A percentile compares a stretch with the other conserved stretches of the same genome.
Conservation (phyloP, 2,888 invertebrate genomes). For the Ormia ochracea region DNA sequence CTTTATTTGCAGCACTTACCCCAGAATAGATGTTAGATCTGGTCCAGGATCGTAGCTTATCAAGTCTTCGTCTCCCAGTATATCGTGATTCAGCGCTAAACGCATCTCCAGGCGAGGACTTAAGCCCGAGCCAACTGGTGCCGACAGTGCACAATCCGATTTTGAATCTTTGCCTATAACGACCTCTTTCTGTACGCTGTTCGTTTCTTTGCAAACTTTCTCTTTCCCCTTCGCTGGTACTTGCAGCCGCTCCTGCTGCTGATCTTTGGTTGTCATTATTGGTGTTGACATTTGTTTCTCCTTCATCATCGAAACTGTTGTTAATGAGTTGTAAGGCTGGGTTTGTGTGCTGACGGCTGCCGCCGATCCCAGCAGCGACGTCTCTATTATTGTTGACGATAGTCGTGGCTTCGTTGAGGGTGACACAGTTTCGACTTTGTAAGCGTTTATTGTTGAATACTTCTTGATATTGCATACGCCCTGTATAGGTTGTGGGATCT, state of each 20-base stretch:
- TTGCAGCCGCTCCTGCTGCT: not conserved
- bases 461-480: slow-evolving; percentile 61
- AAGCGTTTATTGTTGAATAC: slow-evolving; percentile 59
- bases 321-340: slow-evolving; percentile 72
- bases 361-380: slow-evolving; percentile 74
- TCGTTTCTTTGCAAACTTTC: slow-evolving; percentile 34
- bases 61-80: slow-evolving; percentile 79
- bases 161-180: slow-evolving; percentile 64
- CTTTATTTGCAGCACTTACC: slow-evolving; percentile 68
- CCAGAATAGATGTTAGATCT: slow-evolving; percentile 77
- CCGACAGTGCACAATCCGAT: slow-evolving; percentile 67
- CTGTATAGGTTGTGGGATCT: slow-evolving; percentile 45
- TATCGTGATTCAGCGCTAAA: slow-evolving; percentile 79
- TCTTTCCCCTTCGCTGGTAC: slow-evolving; percentile 57
- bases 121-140: slow-evolving; percentile 77
- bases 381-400: slow-evolving; percentile 76
- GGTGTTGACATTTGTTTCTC: slow-evolving; percentile 48
- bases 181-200: slow-evolving; percentile 2
- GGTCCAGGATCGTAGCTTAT: slow-evolving; percentile 78
- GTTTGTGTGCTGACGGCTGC: slow-evolving; percentile 64
- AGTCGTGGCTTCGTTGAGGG: slow-evolving; percentile 67
- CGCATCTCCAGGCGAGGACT: slow-evolving; percentile 84
- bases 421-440: slow-evolving; percentile 52
- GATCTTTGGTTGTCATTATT: slow-evolving; percentile 49
- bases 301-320: slow-evolving; percentile 74